Evolutionary conservation across 1,140 invertebrate genomes (phyloP).

Genomic region (Cotesia glomerata): DNA sequence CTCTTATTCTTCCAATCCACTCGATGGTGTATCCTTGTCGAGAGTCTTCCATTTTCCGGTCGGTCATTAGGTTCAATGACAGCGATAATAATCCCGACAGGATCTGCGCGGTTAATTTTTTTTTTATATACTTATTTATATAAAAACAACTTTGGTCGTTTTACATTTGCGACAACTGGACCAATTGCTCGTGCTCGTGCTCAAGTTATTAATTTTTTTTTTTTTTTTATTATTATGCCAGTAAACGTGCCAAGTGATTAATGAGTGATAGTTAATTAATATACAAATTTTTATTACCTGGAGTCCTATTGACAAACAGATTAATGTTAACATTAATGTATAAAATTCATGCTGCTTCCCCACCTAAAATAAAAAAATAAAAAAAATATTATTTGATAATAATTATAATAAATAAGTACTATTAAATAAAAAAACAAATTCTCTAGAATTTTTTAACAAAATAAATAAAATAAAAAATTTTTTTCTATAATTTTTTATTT

Average conservation of each 20-base stretch:
- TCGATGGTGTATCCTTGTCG: slow-evolving; percentile 72
- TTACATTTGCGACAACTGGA: slow-evolving; percentile 31
- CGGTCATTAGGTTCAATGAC: slow-evolving; percentile 74
- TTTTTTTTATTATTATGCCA: neutral
- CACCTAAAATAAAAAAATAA: slow-evolving; percentile 60
- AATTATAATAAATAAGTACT: too few relatives aligned
- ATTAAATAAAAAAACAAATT: too few relatives aligned
- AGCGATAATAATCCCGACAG: slow-evolving; percentile 73
- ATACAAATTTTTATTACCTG: slow-evolving; percentile 69
- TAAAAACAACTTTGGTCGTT: slow-evolving; percentile 9
- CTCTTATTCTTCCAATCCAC: slow-evolving; percentile 75
- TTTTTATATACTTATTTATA: too few relatives aligned
- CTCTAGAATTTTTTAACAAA: too few relatives aligned
- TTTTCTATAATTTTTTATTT: too few relatives aligned
- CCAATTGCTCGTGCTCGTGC: slow-evolving; percentile 30
- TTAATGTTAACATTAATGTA: slow-evolving; percentile 78
- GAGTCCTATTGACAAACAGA: slow-evolving; percentile 83
- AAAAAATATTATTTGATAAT: too few relatives aligned
- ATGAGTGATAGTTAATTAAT: slow-evolving; percentile 5
- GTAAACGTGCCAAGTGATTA: slow-evolving; percentile 18
- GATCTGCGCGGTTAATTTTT: slow-evolving; percentile 63
- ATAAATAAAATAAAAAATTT: too few relatives aligned
- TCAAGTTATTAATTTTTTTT: neutral
- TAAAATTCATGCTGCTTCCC: slow-evolving; percentile 85
- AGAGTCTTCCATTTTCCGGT: slow-evolving; percentile 75